Conservation (phyloP, 2,797 vertebrate genomes). For the Tarsius wallacei region DNA sequence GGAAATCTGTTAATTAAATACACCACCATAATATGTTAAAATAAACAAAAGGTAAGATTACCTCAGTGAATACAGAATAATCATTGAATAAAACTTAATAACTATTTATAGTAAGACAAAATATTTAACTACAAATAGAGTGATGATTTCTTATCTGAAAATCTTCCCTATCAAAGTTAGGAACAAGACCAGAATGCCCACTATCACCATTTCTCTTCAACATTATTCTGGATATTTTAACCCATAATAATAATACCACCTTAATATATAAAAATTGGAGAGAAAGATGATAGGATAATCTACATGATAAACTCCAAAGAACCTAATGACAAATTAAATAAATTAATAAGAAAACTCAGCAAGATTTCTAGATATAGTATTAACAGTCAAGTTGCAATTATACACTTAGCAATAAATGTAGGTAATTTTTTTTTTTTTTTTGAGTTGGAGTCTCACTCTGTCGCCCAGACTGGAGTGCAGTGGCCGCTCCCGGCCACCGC, state of each 20-base stretch:
- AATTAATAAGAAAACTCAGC: not conserved
- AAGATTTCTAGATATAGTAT: not conserved
- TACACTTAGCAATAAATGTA: not conserved
- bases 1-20: not conserved
- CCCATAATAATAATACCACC: too few species aligned
- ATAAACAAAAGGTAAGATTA: not conserved
- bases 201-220: not conserved
- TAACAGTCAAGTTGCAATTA: not conserved
- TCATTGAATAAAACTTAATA: not conserved
- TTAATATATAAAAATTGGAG: not conserved
- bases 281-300: not conserved
- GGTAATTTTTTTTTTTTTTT: too few species aligned
- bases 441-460: too few species aligned
- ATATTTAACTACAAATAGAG: not conserved
- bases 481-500: too few species aligned
- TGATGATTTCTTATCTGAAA: not conserved
- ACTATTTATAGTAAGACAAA: not conserved
- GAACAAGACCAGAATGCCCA: not conserved
- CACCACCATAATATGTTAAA: not conserved
- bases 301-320: not conserved
- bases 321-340: not conserved
- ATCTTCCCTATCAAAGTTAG: not conserved
- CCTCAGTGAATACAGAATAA: not conserved
- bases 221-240: not conserved
- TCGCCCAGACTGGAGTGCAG: too few species aligned